Evolutionary conservation across 1,140 invertebrate genomes (phyloP).

Genomic region (Probaryconus sp.): DNA sequence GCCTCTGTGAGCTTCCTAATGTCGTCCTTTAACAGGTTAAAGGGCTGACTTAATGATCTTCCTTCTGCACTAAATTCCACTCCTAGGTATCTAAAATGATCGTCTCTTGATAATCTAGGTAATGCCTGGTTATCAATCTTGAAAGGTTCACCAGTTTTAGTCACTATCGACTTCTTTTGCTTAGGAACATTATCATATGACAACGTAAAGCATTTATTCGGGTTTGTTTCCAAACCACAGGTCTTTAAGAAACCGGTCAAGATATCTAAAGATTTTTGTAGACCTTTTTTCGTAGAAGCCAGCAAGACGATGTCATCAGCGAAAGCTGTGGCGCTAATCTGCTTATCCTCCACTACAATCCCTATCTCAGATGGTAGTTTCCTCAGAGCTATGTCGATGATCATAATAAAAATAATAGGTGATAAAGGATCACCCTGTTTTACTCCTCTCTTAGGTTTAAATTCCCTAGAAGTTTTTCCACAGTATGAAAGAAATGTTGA

Average conservation of each 20-base stretch:
- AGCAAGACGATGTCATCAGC: constrained; percentile 74
- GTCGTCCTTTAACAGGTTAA: not conserved
- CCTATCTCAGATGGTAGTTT: constrained; percentile 11
- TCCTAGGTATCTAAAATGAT: constrained; percentile 7
- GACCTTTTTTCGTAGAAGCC: constrained; percentile 40
- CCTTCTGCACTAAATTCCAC: constrained; percentile 10
- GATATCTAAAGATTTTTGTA: not conserved
- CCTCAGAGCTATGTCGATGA: constrained; percentile 12
- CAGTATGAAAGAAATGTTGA: not conserved
- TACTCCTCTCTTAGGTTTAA: constrained; percentile 16
- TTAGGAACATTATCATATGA: not conserved
- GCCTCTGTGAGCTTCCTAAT: constrained; percentile 12
- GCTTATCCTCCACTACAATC: not conserved
- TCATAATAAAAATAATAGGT: constrained; percentile 38
- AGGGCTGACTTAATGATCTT: not conserved
- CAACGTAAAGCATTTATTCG: not conserved
- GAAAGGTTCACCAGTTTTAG: not conserved
- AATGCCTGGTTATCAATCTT: not conserved
- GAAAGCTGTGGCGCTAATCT: constrained; percentile 66
- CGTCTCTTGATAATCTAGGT: not conserved
- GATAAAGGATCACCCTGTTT: constrained; percentile 52
- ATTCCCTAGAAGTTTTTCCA: constrained; percentile 1
- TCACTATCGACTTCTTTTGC: constrained; percentile 5
- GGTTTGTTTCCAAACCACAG: not conserved
- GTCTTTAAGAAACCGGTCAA: not conserved